Percentiles rank a stretch among this genome's conserved stretches.
Conservation (phyloP, 2,888 invertebrate species). For the Altica lythri region DNA sequence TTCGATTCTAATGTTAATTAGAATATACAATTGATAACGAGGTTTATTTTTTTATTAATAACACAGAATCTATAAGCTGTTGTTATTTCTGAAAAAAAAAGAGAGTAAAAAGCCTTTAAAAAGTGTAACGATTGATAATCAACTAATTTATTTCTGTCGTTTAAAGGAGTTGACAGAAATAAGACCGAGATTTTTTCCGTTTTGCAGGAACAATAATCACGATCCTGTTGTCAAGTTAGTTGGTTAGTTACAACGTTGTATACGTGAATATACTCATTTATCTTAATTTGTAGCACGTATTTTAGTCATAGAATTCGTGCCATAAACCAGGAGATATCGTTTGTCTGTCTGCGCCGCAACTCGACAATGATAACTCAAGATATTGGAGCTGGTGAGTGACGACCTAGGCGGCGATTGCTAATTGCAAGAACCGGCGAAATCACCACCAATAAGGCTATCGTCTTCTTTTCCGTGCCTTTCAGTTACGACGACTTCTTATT, state of each 20-base stretch:
- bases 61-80: too few species aligned
- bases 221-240: constrained; percentile 19
- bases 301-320: constrained; percentile 37
- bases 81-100: too few species aligned
- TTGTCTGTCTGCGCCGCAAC: constrained; percentile 39
- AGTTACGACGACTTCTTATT: constrained; percentile 29
- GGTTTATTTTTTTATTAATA: too few species aligned
- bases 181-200: constrained; percentile 2
- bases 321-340: constrained; percentile 48
- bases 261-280: constrained; percentile 36
- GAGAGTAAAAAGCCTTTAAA: too few species aligned
- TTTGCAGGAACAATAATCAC: constrained; percentile 10
- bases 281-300: constrained; percentile 39
- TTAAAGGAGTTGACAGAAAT: neutral
- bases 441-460: constrained; percentile 39
- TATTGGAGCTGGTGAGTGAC: constrained; percentile 38
- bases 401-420: constrained; percentile 36
- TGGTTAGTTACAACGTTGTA: constrained; percentile 23
- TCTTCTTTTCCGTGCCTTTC: constrained; percentile 8
- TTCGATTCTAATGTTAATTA: too few species aligned
- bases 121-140: too few species aligned
- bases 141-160: too few species aligned
- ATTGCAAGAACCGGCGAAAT: constrained; percentile 39
- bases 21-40: too few species aligned
- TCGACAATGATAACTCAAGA: constrained; percentile 40